These are phyloP conservation scores for Holcopasites calliopsidis DNA, from an alignment of 1,140 invertebrate species.

Conservation along the genomic window DNA sequence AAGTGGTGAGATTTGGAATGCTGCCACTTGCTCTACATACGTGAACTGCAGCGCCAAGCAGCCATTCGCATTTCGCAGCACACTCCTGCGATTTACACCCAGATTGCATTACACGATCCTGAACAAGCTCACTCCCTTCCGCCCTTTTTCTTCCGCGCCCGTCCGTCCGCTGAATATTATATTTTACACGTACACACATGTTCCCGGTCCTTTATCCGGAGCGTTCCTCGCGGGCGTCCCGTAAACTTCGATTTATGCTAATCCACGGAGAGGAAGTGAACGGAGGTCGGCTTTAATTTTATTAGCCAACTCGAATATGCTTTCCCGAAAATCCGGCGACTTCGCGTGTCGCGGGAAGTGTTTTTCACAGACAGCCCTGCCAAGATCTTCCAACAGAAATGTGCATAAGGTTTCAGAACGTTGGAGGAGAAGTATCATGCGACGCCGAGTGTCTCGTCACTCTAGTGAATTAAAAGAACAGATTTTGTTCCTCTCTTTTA, in stretches of 20 bases:
- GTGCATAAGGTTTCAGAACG: no score
- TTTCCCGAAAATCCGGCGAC: background rate
- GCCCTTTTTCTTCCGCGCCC: no score
- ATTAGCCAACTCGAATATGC: background rate
- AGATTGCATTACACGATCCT: constrained; percentile 72
- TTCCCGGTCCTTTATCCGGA: background rate
- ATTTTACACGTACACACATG: background rate
- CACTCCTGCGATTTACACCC: constrained; percentile 69
- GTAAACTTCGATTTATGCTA: background rate
- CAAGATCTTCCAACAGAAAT: background rate
- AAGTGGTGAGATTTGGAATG: constrained; percentile 74
- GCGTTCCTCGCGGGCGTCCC: background rate
- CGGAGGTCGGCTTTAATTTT: constrained; percentile 15
- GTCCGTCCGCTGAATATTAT: constrained; percentile 18
- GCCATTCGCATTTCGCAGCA: constrained; percentile 66
- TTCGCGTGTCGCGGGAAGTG: background rate
- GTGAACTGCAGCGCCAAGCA: constrained; percentile 70
- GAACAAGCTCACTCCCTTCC: constrained; percentile 53
- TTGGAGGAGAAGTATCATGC: background rate
- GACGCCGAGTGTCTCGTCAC: background rate
- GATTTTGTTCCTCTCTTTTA: background rate
- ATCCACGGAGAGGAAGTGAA: background rate
- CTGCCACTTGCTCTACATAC: constrained; percentile 76
- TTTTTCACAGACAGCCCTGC: background rate
- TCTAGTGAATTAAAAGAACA: background rate